phyloP scores from a whole-genome alignment of 2,888 invertebrate genomes.

The Dasypolia templi region DNA sequence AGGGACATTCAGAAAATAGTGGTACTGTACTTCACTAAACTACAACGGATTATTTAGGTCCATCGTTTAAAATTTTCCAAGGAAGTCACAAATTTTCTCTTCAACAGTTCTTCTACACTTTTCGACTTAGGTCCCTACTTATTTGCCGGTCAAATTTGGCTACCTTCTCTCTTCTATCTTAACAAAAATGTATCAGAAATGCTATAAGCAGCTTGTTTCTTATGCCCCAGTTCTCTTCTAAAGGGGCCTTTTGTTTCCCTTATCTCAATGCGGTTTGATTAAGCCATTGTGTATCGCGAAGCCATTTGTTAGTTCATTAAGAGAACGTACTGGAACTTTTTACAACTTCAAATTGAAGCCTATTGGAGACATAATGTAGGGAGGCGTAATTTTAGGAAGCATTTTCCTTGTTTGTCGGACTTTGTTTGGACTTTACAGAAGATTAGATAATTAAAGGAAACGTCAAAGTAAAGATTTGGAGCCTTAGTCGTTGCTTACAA shows the following conservation, averaged over 20 bases:
- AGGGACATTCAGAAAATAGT: too few species aligned
- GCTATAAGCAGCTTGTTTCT: conserved; percentile 17
- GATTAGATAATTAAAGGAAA: conserved; percentile 57
- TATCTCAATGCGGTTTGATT: conserved; percentile 86
- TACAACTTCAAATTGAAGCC: conserved; percentile 62
- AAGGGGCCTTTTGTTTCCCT: conserved; percentile 82
- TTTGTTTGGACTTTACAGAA: conserved; percentile 50
- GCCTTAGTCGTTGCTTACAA: conserved; percentile 22
- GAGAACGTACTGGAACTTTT: conserved; percentile 67
- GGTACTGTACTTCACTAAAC: too few species aligned
- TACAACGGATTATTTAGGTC: too few species aligned
- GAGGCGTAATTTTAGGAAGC: conserved; percentile 48
- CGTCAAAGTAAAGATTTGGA: conserved; percentile 25
- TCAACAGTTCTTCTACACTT: not conserved
- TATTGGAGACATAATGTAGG: conserved; percentile 55
- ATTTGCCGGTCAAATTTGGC: not conserved
- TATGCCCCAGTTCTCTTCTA: conserved; percentile 37
- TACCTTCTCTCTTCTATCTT: not conserved
- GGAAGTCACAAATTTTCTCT: not conserved
- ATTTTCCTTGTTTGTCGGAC: conserved; percentile 53
- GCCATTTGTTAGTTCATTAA: conserved; percentile 84
- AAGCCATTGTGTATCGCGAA: conserved; percentile 84
- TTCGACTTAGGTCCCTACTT: not conserved
- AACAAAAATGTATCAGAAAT: not conserved
- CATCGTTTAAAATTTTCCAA: not conserved